Evolutionary conservation across 2,113 vertebrate species (phyloP).

Genomic region (Cyanoramphus novaezelandiae): DNA sequence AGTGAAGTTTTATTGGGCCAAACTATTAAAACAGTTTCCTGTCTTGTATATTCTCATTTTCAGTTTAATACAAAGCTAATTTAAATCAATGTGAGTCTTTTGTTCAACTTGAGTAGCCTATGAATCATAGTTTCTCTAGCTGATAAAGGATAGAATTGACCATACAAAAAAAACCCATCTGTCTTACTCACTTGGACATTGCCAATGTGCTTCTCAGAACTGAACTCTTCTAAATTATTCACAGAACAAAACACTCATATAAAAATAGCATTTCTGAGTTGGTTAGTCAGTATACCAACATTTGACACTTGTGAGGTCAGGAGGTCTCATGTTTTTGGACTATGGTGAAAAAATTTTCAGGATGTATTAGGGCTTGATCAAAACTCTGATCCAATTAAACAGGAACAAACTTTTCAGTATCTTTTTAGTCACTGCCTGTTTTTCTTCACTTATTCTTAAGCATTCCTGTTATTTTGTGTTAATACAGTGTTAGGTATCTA

Average conservation of each 20-base stretch:
- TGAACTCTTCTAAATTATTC: background rate
- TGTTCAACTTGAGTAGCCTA: background rate
- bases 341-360: background rate
- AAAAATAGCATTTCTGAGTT: background rate
- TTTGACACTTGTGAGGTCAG: background rate
- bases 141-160: background rate
- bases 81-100: background rate
- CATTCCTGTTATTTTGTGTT: background rate
- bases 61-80: background rate
- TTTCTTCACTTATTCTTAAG: background rate
- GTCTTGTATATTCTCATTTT: background rate
- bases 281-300: background rate
- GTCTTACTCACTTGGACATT: background rate
- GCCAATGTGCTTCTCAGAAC: background rate
- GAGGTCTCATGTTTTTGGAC: background rate
- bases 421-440: background rate
- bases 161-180: background rate
- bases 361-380: background rate
- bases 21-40: background rate
- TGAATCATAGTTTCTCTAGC: background rate
- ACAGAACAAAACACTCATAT: background rate
- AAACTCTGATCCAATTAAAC: background rate
- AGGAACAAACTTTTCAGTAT: background rate
- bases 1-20: background rate
- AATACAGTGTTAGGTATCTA: background rate